Conservation (phyloP, 2,797 vertebrate species). For the Xenopus petersii region DNA sequence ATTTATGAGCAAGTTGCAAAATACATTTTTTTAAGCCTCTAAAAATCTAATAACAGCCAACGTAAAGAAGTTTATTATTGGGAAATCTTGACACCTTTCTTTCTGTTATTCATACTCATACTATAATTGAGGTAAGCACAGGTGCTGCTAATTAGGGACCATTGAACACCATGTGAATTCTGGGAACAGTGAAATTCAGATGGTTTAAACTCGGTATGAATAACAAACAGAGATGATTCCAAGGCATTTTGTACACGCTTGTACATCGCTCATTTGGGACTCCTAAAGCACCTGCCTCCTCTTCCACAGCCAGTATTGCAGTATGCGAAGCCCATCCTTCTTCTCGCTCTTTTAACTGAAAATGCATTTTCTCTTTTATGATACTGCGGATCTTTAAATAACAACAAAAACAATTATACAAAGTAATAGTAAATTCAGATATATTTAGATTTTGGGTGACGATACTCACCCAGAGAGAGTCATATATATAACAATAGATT, state of each 20-base stretch:
- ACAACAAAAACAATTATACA: neutral
- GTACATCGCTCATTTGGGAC: slow-evolving; percentile 69
- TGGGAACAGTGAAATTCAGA: slow-evolving; percentile 67
- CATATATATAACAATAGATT: no score
- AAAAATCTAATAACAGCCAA: slow-evolving; percentile 74
- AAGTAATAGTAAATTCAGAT: neutral
- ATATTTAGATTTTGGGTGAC: neutral
- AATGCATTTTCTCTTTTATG: neutral
- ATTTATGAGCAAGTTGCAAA: slow-evolving; percentile 71
- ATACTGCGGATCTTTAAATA: slow-evolving; percentile 5
- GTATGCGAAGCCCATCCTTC: slow-evolving; percentile 51
- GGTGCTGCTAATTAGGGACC: slow-evolving; percentile 75
- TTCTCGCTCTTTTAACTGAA: slow-evolving; percentile 57
- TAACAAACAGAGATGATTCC: slow-evolving; percentile 73
- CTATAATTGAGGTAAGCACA: slow-evolving; percentile 74
- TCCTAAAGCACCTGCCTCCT: slow-evolving; percentile 72
- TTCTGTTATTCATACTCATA: slow-evolving; percentile 59
- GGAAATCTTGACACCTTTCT: slow-evolving; percentile 66
- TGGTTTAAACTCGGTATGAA: slow-evolving; percentile 64
- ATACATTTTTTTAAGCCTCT: slow-evolving; percentile 70
- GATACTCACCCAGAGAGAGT: no score
- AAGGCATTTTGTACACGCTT: slow-evolving; percentile 70
- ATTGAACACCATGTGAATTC: slow-evolving; percentile 73
- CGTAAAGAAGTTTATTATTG: slow-evolving; percentile 68
- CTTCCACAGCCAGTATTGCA: slow-evolving; percentile 66